Evolutionary conservation across 2,888 invertebrate species (phyloP).

Genomic region (Mayetiola destructor): DNA sequence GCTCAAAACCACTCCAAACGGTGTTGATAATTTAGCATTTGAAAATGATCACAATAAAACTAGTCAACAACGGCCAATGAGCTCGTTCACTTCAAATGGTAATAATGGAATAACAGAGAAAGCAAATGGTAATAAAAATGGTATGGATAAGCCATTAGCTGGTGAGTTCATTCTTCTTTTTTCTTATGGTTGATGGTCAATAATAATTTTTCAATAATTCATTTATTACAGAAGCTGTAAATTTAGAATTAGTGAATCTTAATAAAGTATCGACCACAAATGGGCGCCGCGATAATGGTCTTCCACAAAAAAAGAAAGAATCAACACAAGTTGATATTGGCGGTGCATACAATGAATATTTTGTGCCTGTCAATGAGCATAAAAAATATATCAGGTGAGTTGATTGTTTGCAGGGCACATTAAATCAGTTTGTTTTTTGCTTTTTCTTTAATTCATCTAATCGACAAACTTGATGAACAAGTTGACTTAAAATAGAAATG

Average conservation of each 20-base stretch:
- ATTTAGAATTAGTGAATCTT: slow-evolving; percentile 63
- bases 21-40: slow-evolving; percentile 21
- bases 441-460: too few species aligned
- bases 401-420: not conserved
- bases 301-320: slow-evolving; percentile 46
- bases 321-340: slow-evolving; percentile 47
- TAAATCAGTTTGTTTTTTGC: too few species aligned
- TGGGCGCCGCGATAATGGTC: slow-evolving; percentile 38
- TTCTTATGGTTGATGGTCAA: not conserved
- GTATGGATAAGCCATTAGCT: slow-evolving; percentile 7
- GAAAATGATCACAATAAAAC: slow-evolving; percentile 18
- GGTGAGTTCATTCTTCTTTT: not conserved
- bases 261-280: slow-evolving; percentile 42
- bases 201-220: not conserved
- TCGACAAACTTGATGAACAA: not conserved
- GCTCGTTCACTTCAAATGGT: slow-evolving; percentile 21
- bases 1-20: slow-evolving; percentile 15
- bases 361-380: slow-evolving; percentile 72
- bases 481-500: not conserved
- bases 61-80: slow-evolving; percentile 20
- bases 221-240: slow-evolving; percentile 49
- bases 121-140: slow-evolving; percentile 15
- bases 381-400: slow-evolving; percentile 66
- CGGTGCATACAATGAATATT: slow-evolving; percentile 69
- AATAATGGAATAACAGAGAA: slow-evolving; percentile 13